Percentiles rank a stretch among this genome's conserved stretches.
These are phyloP conservation scores for Thripadectes ignobilis DNA, from an alignment of 2,797 vertebrate species.

Conservation along the genomic window DNA sequence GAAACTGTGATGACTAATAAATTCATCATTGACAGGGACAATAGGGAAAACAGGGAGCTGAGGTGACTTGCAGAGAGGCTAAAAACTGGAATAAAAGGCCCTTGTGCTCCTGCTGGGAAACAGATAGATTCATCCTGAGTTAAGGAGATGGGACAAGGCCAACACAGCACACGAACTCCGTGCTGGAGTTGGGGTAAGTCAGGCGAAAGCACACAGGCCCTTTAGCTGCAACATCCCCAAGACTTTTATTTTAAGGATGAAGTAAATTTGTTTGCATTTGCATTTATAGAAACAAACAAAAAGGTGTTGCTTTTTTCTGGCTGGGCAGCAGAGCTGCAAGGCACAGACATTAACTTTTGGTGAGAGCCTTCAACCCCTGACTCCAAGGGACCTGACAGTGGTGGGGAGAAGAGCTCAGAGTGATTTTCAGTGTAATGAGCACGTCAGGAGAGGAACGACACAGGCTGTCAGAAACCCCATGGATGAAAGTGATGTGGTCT, in stretches of 20 bases:
- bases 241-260: background rate
- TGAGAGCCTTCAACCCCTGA: background rate
- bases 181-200: rapidly evolving
- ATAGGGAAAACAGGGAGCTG: background rate
- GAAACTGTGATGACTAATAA: background rate
- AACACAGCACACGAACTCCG: background rate
- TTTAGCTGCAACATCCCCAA: background rate
- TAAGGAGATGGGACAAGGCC: background rate
- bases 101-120: background rate
- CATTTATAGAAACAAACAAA: background rate
- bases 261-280: background rate
- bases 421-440: background rate
- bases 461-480: background rate
- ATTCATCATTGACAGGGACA: background rate
- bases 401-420: background rate
- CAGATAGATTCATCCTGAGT: background rate
- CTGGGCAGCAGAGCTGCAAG: background rate
- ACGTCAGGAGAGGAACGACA: background rate
- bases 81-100: background rate
- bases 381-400: background rate
- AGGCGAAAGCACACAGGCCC: background rate
- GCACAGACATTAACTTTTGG: background rate
- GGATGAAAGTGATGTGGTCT: rapidly evolving
- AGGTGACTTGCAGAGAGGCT: background rate
- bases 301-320: background rate